Conservation (phyloP, 2,113 vertebrate genomes). For the Percina caprodes region DNA sequence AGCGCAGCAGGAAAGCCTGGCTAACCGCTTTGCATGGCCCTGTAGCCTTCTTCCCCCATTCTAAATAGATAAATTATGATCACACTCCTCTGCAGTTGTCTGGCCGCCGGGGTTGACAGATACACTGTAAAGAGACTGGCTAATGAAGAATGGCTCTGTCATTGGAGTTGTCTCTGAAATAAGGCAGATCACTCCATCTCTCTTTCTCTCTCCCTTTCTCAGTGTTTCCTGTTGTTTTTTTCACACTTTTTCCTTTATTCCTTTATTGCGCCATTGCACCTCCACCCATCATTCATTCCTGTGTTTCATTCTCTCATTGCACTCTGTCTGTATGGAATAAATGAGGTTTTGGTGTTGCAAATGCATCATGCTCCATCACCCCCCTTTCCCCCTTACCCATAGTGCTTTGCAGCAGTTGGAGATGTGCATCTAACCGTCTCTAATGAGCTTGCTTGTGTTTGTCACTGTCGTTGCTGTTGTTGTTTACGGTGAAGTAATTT, state of each 20-base stretch:
- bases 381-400: conserved; percentile 52
- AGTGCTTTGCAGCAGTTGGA: conserved; percentile 68
- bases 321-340: conserved; percentile 65
- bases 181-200: conserved; percentile 70
- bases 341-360: conserved; percentile 68
- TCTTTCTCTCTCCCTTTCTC: conserved; percentile 35
- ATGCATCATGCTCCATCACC: conserved; percentile 62
- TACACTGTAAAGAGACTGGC: conserved; percentile 75
- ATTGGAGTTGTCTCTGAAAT: conserved; percentile 65
- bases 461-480: conserved; percentile 57
- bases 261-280: conserved; percentile 59
- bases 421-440: conserved; percentile 79
- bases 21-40: conserved; percentile 54
- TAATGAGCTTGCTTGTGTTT: conserved; percentile 76
- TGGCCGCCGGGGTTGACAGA: conserved; percentile 73
- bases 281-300: conserved; percentile 65
- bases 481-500: conserved; percentile 72
- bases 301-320: conserved; percentile 56
- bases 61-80: conserved; percentile 79
- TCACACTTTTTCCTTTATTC: conserved; percentile 48
- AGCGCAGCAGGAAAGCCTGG: conserved; percentile 58
- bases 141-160: conserved; percentile 79
- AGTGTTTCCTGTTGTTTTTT: conserved; percentile 45
- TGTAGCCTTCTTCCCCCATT: conserved; percentile 61
- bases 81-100: conserved; percentile 70